Percentiles rank a stretch among this genome's conserved stretches.
phyloP scores from a whole-genome alignment of 2,888 invertebrate genomes.

The Luffia ferchaultella region DNA sequence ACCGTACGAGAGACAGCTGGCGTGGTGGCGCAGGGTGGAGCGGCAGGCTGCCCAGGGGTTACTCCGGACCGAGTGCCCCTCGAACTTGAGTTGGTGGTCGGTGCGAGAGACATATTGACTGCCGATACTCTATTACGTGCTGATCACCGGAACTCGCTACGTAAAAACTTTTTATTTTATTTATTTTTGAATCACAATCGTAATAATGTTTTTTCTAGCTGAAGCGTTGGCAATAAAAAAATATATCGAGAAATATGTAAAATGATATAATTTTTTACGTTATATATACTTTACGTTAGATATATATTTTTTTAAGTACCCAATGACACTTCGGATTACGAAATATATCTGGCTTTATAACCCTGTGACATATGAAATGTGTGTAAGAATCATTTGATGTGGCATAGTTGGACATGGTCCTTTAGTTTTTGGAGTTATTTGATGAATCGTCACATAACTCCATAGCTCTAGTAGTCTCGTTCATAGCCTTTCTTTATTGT shows the following conservation, averaged over 20 bases:
- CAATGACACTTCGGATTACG: no score
- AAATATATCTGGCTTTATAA: no score
- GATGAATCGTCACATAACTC: no score
- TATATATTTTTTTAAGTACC: background rate
- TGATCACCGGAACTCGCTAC: constrained; percentile 34
- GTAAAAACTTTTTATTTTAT: background rate
- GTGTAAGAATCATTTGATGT: no score
- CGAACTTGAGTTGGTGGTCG: constrained; percentile 49
- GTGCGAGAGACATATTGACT: constrained; percentile 55
- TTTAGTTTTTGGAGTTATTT: no score
- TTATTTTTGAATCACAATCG: background rate
- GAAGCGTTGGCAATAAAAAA: no score
- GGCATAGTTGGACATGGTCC: no score
- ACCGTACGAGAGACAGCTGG: constrained; percentile 20
- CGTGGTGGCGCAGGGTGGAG: constrained; percentile 31
- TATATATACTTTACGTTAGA: background rate
- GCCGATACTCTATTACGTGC: constrained; percentile 73
- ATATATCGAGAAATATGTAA: background rate
- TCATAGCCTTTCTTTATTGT: no score
- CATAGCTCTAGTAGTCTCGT: no score
- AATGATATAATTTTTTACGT: background rate
- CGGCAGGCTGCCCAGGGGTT: constrained; percentile 21
- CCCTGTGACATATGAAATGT: no score
- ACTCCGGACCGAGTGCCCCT: constrained; percentile 29
- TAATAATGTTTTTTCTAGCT: background rate